Evolutionary conservation across 1,140 invertebrate species (phyloP), one percentile per base, ranked within the genome.

Genomic region (Caenorhabditis latens): DNA sequence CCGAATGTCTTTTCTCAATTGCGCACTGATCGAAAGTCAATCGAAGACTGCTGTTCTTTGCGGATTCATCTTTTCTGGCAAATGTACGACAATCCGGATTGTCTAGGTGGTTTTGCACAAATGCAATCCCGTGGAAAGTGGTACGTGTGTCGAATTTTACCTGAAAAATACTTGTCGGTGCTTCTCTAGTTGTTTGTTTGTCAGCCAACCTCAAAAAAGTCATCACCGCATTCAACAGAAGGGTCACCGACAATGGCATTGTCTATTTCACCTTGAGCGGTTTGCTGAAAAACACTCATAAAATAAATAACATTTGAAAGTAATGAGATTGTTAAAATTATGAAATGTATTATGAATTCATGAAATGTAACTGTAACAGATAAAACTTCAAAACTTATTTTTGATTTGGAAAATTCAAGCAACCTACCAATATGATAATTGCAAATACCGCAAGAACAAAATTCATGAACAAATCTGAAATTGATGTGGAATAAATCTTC

Each of bases 231-330:
- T 63, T 91, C 86, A 16, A 91, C 92, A 82, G 87, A 90, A 8
- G 91, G 91, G 67, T 91, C 91, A 16, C 91, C 91, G 3, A 91
- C 53, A 63, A 91, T 89, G 21, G 90, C 91, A 86, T 91, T 91
- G 46, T 79, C 71, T 79, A 79, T 79, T 79, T 79, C 71, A 79
- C 71, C 71, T 9, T 42, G 46, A n/a, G 19, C 71, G 46, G 46
- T 42, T 79, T 79, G 71, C 71, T 79, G 71, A 53, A 79, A 67
- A 67, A 14, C 9, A 50, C 50, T 53, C 8, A 4, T 11, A 50
- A 50, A 50, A 50, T 16, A 9, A 9, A 1, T 50, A 1, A 50
- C 50, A 4, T 4, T 50, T 50, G 50, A 50, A 50, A 50, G 2
- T 32, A 32, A 32, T 32, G 0, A 32, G 2, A 32, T 32, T 32